Evolutionary conservation across 35 echinoderm and acorn worm species (phyloP).

Genomic region (Lytechinus pictus): DNA sequence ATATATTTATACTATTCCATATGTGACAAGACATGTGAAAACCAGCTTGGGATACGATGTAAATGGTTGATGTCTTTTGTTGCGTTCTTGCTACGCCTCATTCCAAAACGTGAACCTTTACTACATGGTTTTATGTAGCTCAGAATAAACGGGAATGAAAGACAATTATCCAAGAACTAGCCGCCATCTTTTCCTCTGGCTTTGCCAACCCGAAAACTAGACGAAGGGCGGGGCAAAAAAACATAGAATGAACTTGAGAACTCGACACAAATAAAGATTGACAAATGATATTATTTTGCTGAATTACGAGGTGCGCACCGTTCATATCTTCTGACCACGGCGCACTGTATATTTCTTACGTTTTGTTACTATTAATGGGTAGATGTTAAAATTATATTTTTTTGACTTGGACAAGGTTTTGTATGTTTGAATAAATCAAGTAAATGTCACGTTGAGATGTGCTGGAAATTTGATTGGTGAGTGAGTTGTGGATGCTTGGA

Average conservation of each 20-base stretch:
- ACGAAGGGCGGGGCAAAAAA: constrained; percentile 45
- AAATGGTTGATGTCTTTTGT: constrained; percentile 57
- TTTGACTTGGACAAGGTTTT: not conserved
- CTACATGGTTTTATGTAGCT: constrained; percentile 50
- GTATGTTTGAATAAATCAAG: constrained; percentile 43
- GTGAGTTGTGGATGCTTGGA: not conserved
- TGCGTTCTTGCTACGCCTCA: constrained; percentile 37
- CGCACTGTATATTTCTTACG: constrained; percentile 20
- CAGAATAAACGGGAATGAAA: constrained; percentile 56
- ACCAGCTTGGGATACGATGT: not conserved
- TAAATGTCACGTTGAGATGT: constrained; percentile 8
- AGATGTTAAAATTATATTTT: constrained; percentile 18
- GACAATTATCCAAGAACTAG: constrained; percentile 44
- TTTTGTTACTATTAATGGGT: constrained; percentile 7
- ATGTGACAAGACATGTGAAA: constrained; percentile 15
- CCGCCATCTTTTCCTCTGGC: constrained; percentile 53
- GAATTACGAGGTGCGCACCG: constrained; percentile 9
- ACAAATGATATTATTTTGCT: constrained; percentile 17
- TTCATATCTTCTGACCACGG: not conserved
- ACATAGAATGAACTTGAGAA: constrained; percentile 54
- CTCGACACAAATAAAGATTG: constrained; percentile 35
- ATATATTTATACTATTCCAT: not conserved
- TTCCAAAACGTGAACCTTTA: constrained; percentile 49
- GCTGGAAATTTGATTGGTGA: constrained; percentile 46
- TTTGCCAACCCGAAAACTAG: constrained; percentile 39